Conservation (phyloP, 1,140 invertebrate genomes). For the Bradynema listronoti region DNA sequence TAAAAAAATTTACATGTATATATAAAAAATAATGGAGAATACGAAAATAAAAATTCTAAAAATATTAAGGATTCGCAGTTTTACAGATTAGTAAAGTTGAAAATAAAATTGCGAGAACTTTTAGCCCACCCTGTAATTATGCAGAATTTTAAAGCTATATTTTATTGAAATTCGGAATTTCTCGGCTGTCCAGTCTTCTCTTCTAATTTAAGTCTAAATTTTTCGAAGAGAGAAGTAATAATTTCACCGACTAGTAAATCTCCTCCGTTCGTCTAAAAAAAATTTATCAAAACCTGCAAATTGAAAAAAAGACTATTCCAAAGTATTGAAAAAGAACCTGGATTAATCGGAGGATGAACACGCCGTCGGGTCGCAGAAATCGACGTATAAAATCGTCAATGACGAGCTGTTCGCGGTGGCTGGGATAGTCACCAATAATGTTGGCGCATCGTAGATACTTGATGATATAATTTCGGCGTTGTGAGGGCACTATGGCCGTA, state of each 20-base stretch:
- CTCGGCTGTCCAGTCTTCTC: conserved; percentile 20
- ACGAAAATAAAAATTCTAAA: too few relatives aligned
- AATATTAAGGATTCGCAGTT: too few relatives aligned
- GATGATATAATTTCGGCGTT: conserved; percentile 33
- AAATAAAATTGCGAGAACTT: too few relatives aligned
- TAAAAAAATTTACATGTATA: too few relatives aligned
- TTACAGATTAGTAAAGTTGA: too few relatives aligned
- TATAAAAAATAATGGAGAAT: too few relatives aligned
- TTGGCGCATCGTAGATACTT: conserved; percentile 40
- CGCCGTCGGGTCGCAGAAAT: conserved; percentile 58
- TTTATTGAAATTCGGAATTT: too few relatives aligned
- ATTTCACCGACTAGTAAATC: conserved; percentile 52
- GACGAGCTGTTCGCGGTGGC: conserved; percentile 22
- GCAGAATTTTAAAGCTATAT: too few relatives aligned
- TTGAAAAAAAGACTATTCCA: too few relatives aligned
- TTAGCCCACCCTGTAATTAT: too few relatives aligned
- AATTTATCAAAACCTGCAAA: conserved; percentile 8
- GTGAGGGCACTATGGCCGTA: conserved; percentile 33
- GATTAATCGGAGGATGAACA: conserved; percentile 57
- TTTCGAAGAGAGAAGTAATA: conserved; percentile 29
- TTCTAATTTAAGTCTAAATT: conserved; percentile 27
- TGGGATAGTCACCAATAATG: conserved; percentile 26
- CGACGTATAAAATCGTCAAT: conserved; percentile 40
- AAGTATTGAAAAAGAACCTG: too few relatives aligned
- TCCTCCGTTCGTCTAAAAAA: conserved; percentile 52